Evolutionary conservation across 2,113 vertebrate species (phyloP).

Genomic region (Trematocara marginatum): DNA sequence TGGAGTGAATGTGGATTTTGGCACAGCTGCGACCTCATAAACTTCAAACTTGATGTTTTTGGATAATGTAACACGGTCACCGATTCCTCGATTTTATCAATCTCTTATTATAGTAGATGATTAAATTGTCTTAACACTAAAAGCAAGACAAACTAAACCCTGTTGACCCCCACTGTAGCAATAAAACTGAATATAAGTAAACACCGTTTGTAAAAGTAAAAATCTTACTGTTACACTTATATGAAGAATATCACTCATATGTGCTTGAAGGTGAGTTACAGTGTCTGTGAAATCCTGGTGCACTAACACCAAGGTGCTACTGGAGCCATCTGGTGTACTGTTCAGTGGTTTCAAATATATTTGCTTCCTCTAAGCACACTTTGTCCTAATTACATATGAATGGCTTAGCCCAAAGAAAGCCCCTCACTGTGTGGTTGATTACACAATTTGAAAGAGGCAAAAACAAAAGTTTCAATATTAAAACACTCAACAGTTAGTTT

Average conservation of each 20-base stretch:
- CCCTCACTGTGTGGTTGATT: neutral
- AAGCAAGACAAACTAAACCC: neutral
- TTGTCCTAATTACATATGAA: neutral
- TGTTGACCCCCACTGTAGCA: neutral
- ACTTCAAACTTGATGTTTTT: neutral
- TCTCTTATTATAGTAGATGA: neutral
- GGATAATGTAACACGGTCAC: rapidly evolving
- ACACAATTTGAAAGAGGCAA: neutral
- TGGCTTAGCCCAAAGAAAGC: neutral
- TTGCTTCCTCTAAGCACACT: neutral
- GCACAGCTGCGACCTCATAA: neutral
- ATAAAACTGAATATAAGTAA: rapidly evolving
- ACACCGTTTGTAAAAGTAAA: neutral
- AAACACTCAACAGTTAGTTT: neutral
- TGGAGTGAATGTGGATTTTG: neutral
- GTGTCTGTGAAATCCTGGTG: neutral
- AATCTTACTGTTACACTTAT: neutral
- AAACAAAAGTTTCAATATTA: rapidly evolving
- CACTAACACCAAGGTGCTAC: neutral
- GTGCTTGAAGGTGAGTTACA: neutral
- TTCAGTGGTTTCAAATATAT: neutral
- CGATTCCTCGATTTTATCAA: rapidly evolving
- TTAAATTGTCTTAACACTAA: neutral
- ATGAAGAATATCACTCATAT: neutral
- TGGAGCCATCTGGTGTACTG: neutral